Base-by-base conservation (phyloP, 2,888 invertebrate species). In the Acanthacorydalis orientalis region DNA sequence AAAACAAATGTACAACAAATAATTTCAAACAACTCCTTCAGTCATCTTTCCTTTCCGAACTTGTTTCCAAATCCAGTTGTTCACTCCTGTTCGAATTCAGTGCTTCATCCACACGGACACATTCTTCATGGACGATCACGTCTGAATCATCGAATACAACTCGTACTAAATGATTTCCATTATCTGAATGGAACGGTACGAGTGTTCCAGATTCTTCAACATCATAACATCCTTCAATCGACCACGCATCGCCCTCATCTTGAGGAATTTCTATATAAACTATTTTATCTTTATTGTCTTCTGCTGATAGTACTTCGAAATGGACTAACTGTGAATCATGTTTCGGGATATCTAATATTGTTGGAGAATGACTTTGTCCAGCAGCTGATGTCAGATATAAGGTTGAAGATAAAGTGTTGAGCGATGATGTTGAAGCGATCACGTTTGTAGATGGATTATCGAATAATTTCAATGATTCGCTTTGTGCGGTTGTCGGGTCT, bases 121-220 rank as follows among this genome's bases (percentile, higher is more conserved):
- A 23, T 23, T 23, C 23, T 23, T 23, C 23, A 4, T 23, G 23
- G 2, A 23, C 23, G 6, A 23, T 23, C 2, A 23, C 23, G 6
- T 23, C 23, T 6, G 23, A 23, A 6, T 6, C 23, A 23, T 23
- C 23, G 23, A 23, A 23, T 23, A 23, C 31, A 11, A 31, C 43
- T 43, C 31, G 31, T 11, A 23, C 23, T 23, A 23, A 23, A 23
- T 23, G 23, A 23, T 23, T 23, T 2, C 6, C 23, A 23, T 23
- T 23, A 23, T 50, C 50, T 50, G 54, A 58, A 44, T 59, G 56
- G 47, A 62, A 63, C 1, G 63, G 63, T 43, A 65, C 64, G 42
- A 67, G 55, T 38, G 59, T 58, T 10, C 63, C 65, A 8, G 65
- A 62, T 54, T 64, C 64, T 46, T 64, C 66, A 6, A 65, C 66